Evolutionary conservation across 2,888 invertebrate species (phyloP), one percentile per base, ranked within the genome.

Genomic region (Sarcophaga rosellei): DNA sequence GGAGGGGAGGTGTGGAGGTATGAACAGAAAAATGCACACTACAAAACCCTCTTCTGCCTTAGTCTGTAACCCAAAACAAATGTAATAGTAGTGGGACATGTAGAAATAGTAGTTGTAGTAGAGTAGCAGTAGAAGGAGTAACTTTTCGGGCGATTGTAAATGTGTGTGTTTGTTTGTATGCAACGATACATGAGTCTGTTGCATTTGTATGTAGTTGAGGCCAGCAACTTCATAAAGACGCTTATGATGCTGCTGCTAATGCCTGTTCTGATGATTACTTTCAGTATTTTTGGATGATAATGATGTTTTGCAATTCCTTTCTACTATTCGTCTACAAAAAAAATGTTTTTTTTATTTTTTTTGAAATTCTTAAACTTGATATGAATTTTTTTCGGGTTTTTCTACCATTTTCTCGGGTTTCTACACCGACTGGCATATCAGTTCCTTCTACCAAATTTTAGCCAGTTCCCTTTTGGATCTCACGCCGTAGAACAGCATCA

Each of bases 281-380:
- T 62, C 65, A 44, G 11, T 63, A 65, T 79, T 75, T 73, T 20
- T n/a, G 10, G 12, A 20, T 59, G 69, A 70, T 81, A 44, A 85
- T 82, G 74, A 85, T 72, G 85, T 78, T 85, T 65, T 72, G 59
- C 63, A 61, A 25, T 63, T 66, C 25, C 5, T 45, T 68, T 20
- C 35, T n/a, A 21, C 53, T 35, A 35, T 2, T 62, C 44, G 63
- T 69, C 69, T 45, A 21, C 23, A 70, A 82, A 17, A 35, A 35
- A n/a, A n/a, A n/a, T n/a, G n/a, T 57, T 57, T n/a, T 15, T 65
- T 65, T 44, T 75, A 79, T 85, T 82, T 72, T 53, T 62, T 79
- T 66, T 72, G 66, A 65, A 77, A 53, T 79, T 44, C 66, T 72
- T 45, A 82, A 82, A 79, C 47, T 75, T 70, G 47, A 4, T 65